Evolutionary conservation across 2,113 vertebrate genomes (phyloP), one percentile per base, ranked within the genome.

Genomic region (Aspidoscelis tigris): DNA sequence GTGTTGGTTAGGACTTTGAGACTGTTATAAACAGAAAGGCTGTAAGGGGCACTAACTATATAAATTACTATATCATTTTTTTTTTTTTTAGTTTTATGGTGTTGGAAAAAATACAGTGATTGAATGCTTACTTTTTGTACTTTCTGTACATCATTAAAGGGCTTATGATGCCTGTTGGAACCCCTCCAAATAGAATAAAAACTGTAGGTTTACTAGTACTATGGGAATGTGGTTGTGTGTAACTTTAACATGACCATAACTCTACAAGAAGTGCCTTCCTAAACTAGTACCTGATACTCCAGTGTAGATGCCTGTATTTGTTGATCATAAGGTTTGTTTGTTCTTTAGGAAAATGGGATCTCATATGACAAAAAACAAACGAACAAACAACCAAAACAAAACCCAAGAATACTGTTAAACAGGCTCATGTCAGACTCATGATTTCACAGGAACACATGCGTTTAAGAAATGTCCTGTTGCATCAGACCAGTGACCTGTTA

Each of bases 1-100:
- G 80, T 26, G 55, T n/a, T 73, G 39, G 53, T 76, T 58, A 41
- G 84, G 75, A 74, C 77, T 78, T 61, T 85, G 24, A 10, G 69
- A 79, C 41, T 41, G 50, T 26, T 16, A 83, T 33, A 43, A 53
- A 66, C 41, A 71, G 1, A 7, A 0, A 47, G 33, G 81, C 79
- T 24, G 69, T n/a, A 68, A 21, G 7, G n/a, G n/a, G 74, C 20
- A 68, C 78, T 77, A 39, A 72, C 43, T 7, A 9, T 2, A 41
- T 77, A 70, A 47, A 10, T 10, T 74, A 26, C 3, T 14, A 82
- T 66, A 72, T 3, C 41, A 90, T 80, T 91, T 88, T 82, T 82
- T 77, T 70, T 80, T 91, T 88, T 82, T 82, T 77, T 70, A 89
- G 78, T 61, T 87, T 86, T 6, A 22, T 72, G 3, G 75, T 1